phyloP scores from a whole-genome alignment of 2,888 invertebrate species.

The Caenorhabditis doughertyi region DNA sequence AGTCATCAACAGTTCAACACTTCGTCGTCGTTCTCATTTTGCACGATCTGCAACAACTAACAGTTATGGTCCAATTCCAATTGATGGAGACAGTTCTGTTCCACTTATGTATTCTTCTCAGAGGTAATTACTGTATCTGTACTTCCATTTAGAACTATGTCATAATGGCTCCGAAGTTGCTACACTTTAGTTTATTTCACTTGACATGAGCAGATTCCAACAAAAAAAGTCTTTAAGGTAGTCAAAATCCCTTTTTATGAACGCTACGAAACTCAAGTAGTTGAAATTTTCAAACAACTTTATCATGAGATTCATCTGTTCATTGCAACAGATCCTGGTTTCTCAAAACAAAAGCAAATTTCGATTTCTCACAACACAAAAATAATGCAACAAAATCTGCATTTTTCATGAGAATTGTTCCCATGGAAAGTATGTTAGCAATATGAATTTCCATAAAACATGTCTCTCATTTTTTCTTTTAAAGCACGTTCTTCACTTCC shows the following conservation, averaged over 20 bases:
- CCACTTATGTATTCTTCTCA: conserved; percentile 53
- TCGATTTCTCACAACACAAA: not conserved
- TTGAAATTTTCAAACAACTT: no score
- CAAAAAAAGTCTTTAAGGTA: no score
- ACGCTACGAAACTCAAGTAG: no score
- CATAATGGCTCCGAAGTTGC: no score
- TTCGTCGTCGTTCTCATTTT: conserved; percentile 51
- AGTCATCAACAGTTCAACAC: conserved; percentile 40
- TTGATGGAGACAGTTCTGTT: conserved; percentile 55
- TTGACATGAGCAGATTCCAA: no score
- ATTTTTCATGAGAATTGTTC: conserved; percentile 1
- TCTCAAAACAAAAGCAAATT: no score
- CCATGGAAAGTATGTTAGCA: conserved; percentile 20
- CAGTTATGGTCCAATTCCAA: conserved; percentile 54
- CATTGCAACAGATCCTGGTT: no score
- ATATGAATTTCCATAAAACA: conserved; percentile 4
- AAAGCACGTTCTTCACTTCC: no score
- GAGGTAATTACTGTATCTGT: not conserved
- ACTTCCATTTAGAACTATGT: not conserved
- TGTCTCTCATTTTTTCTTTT: not conserved
- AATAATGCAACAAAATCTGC: not conserved
- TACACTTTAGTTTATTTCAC: no score
- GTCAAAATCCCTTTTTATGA: no score
- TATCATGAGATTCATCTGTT: no score
- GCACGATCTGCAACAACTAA: conserved; percentile 49